Conservation (phyloP, 2,888 invertebrate genomes). For the Invenusta paracnida region DNA sequence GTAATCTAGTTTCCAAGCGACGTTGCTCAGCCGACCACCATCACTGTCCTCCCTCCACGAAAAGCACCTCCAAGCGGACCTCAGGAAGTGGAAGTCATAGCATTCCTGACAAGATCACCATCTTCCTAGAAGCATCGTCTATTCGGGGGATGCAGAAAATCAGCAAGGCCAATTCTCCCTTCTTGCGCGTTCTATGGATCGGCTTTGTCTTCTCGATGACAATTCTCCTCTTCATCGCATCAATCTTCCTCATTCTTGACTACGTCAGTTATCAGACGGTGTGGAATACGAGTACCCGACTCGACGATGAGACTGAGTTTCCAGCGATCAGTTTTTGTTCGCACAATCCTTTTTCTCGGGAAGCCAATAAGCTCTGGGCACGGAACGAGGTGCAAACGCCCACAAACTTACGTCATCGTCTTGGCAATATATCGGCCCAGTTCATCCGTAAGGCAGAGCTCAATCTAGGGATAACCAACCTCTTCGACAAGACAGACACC, state of each 20-base stretch:
- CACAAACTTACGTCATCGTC: constrained; percentile 30
- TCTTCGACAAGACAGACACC: constrained; percentile 38
- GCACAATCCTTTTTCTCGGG: constrained; percentile 39
- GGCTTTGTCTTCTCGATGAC: constrained; percentile 41
- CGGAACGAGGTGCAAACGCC: constrained; percentile 4
- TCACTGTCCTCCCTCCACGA: too few species aligned
- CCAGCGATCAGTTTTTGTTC: constrained; percentile 41
- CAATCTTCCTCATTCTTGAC: constrained; percentile 37
- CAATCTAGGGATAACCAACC: not conserved
- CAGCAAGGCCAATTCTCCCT: constrained; percentile 32
- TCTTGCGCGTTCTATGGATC: constrained; percentile 42
- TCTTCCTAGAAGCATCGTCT: constrained; percentile 36
- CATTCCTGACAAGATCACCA: not conserved
- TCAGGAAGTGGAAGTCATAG: too few species aligned
- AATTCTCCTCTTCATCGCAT: constrained; percentile 31
- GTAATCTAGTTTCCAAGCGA: too few species aligned
- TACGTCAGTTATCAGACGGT: constrained; percentile 40
- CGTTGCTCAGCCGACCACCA: too few species aligned
- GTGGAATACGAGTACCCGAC: constrained; percentile 38
- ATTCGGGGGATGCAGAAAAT: constrained; percentile 43
- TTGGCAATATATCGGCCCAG: constrained; percentile 3
- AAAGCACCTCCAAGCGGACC: too few species aligned
- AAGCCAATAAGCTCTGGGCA: constrained; percentile 37
- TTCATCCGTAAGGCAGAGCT: not conserved
- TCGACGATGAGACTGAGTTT: constrained; percentile 40